These are phyloP conservation scores for Falco novaeseelandiae DNA, from an alignment of 2,797 vertebrate genomes.

Conservation along the genomic window DNA sequence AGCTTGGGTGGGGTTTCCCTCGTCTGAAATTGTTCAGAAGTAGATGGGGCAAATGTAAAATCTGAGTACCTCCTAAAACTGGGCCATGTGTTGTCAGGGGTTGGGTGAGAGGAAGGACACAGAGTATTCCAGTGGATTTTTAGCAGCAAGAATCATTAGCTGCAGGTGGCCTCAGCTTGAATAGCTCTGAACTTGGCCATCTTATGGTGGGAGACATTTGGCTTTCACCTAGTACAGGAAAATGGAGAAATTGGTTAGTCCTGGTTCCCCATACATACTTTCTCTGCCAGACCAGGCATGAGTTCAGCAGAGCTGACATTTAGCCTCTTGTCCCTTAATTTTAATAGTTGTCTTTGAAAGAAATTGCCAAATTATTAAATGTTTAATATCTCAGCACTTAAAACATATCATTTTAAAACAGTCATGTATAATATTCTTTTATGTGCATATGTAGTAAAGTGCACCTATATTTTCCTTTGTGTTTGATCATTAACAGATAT, in stretches of 20 bases:
- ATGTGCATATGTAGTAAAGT: conserved; percentile 47
- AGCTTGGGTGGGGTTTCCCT: background rate
- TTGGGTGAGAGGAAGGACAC: background rate
- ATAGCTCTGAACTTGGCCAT: background rate
- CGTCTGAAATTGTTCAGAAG: background rate
- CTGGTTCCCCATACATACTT: background rate
- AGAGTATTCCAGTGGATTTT: background rate
- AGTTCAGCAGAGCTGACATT: conserved; percentile 42
- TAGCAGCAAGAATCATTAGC: background rate
- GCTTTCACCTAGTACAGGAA: background rate
- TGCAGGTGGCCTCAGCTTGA: background rate
- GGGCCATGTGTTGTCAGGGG: background rate
- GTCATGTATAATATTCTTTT: conserved; percentile 58
- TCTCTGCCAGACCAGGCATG: background rate
- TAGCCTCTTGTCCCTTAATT: conserved; percentile 42
- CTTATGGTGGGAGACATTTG: background rate
- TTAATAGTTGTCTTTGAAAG: conserved; percentile 61
- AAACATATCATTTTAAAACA: conserved; percentile 52
- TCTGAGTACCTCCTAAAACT: background rate
- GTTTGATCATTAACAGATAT: conserved; percentile 56
- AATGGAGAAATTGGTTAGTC: background rate
- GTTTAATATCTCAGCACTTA: conserved; percentile 64
- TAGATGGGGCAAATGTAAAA: background rate
- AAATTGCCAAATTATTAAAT: conserved; percentile 66
- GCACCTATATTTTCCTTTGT: conserved; percentile 50